Percentiles rank a stretch among this genome's conserved stretches.
phyloP scores from a whole-genome alignment of 2,888 invertebrate genomes.

The Cataglyphis albicans region DNA sequence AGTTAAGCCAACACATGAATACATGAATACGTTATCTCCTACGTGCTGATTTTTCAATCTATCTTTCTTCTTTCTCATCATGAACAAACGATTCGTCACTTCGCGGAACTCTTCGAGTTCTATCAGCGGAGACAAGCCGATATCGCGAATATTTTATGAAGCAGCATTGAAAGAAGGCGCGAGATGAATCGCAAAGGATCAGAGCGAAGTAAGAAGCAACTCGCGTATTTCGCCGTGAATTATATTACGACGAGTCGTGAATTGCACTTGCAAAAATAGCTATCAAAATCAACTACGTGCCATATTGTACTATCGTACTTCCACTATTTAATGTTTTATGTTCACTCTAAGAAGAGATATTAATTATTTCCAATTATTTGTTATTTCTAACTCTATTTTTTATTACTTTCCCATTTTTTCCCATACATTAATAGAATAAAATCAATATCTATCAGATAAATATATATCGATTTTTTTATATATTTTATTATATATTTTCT shows the following conservation, averaged over 20 bases:
- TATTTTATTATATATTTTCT: not conserved
- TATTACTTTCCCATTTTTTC: not conserved
- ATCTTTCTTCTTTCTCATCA: constrained; percentile 52
- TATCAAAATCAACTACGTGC: constrained; percentile 26
- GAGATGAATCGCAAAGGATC: constrained; percentile 52
- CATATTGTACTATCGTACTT: constrained; percentile 17
- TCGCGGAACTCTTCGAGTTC: constrained; percentile 60
- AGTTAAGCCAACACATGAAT: constrained; percentile 57
- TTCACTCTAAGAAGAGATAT: constrained; percentile 4
- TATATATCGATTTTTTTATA: not conserved
- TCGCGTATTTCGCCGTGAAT: constrained; percentile 49
- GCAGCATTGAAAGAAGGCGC: constrained; percentile 48
- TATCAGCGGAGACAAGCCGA: constrained; percentile 42
- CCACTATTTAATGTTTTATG: not conserved
- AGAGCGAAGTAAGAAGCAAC: constrained; percentile 37
- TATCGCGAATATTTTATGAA: constrained; percentile 46
- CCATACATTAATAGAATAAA: not conserved
- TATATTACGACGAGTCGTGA: constrained; percentile 3
- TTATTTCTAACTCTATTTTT: not conserved
- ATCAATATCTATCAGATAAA: not conserved
- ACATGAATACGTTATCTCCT: constrained; percentile 68
- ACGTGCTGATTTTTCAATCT: constrained; percentile 68
- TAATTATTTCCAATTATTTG: constrained; percentile 11
- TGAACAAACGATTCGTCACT: constrained; percentile 58
- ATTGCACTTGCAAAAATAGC: constrained; percentile 20